A percentile compares a stretch with the other conserved stretches of the same genome.
These are phyloP conservation scores for Sylvietta virens DNA, from an alignment of 2,113 vertebrate genomes.

Conservation along the genomic window DNA sequence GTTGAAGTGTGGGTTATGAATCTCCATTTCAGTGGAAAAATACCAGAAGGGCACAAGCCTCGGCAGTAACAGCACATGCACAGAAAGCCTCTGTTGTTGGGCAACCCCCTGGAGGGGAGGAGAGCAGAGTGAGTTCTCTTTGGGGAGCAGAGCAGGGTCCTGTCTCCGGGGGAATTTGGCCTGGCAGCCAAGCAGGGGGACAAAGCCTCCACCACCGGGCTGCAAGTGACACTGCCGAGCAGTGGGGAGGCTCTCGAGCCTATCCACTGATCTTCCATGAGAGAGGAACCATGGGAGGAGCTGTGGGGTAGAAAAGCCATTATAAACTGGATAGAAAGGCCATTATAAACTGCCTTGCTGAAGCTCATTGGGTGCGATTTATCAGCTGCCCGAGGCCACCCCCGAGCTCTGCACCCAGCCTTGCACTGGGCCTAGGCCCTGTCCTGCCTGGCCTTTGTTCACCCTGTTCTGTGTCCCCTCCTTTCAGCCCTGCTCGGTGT, in stretches of 20 bases:
- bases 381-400: rapidly evolving
- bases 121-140: neutral
- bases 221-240: neutral
- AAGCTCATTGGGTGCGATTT: rapidly evolving
- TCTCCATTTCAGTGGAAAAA: neutral
- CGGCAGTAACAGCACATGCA: neutral
- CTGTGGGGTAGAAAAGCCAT: neutral
- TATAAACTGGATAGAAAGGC: neutral
- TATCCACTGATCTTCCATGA: rapidly evolving
- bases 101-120: neutral
- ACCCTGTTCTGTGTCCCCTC: rapidly evolving
- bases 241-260: neutral
- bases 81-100: neutral
- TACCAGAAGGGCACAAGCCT: neutral
- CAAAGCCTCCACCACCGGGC: neutral
- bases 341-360: neutral
- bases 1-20: neutral
- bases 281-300: neutral
- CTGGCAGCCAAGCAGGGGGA: neutral
- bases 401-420: rapidly evolving
- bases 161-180: neutral
- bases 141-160: too few relatives aligned
- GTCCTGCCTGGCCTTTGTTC: neutral
- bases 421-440: neutral
- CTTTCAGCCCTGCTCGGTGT: neutral